These are phyloP conservation scores for Centroberyx gerrardi DNA, from an alignment of 2,797 vertebrate genomes.

Conservation along the genomic window DNA sequence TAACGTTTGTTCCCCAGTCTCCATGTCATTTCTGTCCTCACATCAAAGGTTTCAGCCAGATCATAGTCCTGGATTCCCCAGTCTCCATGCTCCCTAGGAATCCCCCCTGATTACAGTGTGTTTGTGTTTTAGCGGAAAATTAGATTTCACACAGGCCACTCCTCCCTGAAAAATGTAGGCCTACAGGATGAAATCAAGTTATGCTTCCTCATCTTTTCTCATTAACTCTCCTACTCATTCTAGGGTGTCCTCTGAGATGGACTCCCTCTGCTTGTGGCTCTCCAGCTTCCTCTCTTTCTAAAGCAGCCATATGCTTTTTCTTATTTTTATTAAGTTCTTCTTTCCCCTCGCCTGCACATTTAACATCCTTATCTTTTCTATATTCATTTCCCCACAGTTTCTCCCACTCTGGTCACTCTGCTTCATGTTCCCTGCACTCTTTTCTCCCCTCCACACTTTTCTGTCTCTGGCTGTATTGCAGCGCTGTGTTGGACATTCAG, in stretches of 20 bases:
- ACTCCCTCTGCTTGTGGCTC: slow-evolving; percentile 4
- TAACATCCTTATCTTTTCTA: neutral
- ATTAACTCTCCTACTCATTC: slow-evolving; percentile 44
- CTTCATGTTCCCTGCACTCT: neutral
- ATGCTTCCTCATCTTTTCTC: slow-evolving; percentile 46
- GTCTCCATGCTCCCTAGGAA: slow-evolving; percentile 69
- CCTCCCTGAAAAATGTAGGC: slow-evolving; percentile 44
- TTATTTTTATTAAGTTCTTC: neutral
- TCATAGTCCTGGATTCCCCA: slow-evolving; percentile 58
- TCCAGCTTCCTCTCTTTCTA: neutral
- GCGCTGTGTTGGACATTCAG: slow-evolving; percentile 9
- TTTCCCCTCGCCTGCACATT: neutral
- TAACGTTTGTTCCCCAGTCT: slow-evolving; percentile 33
- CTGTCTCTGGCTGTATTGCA: neutral
- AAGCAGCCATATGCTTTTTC: neutral
- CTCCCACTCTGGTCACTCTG: neutral
- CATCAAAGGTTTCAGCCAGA: slow-evolving; percentile 49
- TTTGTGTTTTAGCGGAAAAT: slow-evolving; percentile 53
- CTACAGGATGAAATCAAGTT: slow-evolving; percentile 52
- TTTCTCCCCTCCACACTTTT: neutral
- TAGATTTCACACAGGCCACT: slow-evolving; percentile 57
- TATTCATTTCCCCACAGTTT: neutral
- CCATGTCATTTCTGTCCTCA: slow-evolving; percentile 37
- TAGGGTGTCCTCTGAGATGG: slow-evolving; percentile 20
- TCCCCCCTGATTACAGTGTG: slow-evolving; percentile 52